Base-by-base conservation (phyloP, 2,888 invertebrate genomes). In the Melanostoma scalare region DNA sequence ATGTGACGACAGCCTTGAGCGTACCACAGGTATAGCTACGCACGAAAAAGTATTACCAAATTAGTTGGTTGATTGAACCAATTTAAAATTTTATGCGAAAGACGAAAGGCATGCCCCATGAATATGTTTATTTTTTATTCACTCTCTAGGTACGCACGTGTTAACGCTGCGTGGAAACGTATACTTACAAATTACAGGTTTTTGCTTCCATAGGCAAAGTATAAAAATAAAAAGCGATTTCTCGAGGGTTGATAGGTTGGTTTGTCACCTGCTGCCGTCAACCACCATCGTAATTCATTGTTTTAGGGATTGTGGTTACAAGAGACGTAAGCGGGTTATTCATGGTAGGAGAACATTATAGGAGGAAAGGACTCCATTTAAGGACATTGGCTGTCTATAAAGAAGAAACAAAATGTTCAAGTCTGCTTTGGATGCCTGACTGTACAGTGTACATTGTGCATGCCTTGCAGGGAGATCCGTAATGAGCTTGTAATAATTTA, bases 401-500 rank as follows among this genome's bases (percentile, higher is more conserved):
- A 20, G 56, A 75, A 20, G 52, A 75, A 78, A 82, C 68, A 55
- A 68, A 72, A 72, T 55, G 40, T 36, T 30, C 48, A 33, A 72
- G 60, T 20, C 20, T 20, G 20, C 20, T 20, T 20, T 20, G 20
- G 20, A 20, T 20, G 20, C 53, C 60, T 48, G 44, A 46, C 56
- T 52, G 40, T 48, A 8, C 9, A 9, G 2, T 30, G 10, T 48
- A 8, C 9, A 9, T 6, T 30, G 10, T 48, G 33, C 8, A 38
- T 38, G 36, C 35, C 1, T 42, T 55, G 33, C 20, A 20, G 20
- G 20, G 20, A 20, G 20, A 20, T 67, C n/a, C 55, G 42, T 78
- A 77, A 73, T 78, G 77, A 82, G 77, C 73, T 63, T 77, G 68
- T 56, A 82, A 50, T 50, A 63, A 82, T 77, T 77, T 73, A 82